Evolutionary conservation across 2,888 invertebrate genomes (phyloP), one percentile per base, ranked within the genome.

Genomic region (Pandemis heparana): DNA sequence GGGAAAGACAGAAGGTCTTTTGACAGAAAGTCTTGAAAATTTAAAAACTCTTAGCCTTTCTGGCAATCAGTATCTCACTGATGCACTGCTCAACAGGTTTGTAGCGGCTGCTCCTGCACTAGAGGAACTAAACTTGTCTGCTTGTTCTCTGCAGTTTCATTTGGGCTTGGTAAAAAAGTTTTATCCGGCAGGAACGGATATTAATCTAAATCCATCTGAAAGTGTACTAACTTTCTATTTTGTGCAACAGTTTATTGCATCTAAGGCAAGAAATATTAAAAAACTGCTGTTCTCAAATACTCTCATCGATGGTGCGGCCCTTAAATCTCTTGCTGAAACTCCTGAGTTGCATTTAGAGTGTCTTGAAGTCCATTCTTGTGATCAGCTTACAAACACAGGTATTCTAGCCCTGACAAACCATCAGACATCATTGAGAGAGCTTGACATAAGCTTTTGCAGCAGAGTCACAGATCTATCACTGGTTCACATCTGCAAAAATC

Each of bases 191-290:
- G 86, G 85, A 60, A 82, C 84, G 63, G 83, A 91, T 75, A 84
- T 92, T 72, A 89, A 86, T 77, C 79, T 80, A 76, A 90, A 81
- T 71, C 95, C 96, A 74, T 97, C 96, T 62, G 96, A 96, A 80
- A 96, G 96, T 80, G 96, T 97, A 3, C 85, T 97, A 39, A 97
- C 97, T 51, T 97, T 97, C 82, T 95, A 95, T 78, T 96, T 96
- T 81, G 91, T 97, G 43, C 83, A 96, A 63, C 93, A 95, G 75
- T 95, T 95, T 77, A 91, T 97, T 63, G 87, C 88, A 67, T 86
- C 89, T 1, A 95, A 95, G 82, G 95, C 95, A 6, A 82, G 86
- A 53, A 89, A 89, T 48, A 89, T 97, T 18, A 96, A 95, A 78
- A 92, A 92, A 9, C 85, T 97, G 38, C 94, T 96, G 79, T 95